A percentile compares a stretch with the other conserved stretches of the same genome.
phyloP scores from a whole-genome alignment of 2,888 invertebrate genomes.

The Pyrocoelia pectoralis region DNA sequence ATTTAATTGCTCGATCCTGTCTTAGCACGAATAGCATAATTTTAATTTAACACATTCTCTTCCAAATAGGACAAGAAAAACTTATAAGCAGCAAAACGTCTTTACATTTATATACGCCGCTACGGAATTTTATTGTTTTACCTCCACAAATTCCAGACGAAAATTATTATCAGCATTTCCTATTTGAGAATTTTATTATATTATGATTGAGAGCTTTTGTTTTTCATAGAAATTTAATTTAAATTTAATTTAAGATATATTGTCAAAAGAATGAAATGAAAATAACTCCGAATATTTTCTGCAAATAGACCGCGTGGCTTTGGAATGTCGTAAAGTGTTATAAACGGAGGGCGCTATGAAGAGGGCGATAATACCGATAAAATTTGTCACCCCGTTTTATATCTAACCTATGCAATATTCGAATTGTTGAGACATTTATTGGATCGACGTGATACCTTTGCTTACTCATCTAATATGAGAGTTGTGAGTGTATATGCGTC shows the following conservation, averaged over 20 bases:
- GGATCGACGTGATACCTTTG: slow-evolving; percentile 23
- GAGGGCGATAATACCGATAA: slow-evolving; percentile 37
- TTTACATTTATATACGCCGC: background rate
- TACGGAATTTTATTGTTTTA: slow-evolving; percentile 10
- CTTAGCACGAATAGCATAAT: background rate
- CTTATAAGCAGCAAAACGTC: background rate
- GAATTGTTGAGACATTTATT: slow-evolving; percentile 30
- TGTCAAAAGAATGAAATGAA: slow-evolving; percentile 11
- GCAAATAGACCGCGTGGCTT: slow-evolving; percentile 19
- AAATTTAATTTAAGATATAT: slow-evolving; percentile 9
- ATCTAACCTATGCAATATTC: slow-evolving; percentile 39
- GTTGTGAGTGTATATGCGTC: background rate
- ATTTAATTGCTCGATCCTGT: no score
- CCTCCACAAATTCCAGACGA: slow-evolving; percentile 5
- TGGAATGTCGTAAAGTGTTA: slow-evolving; percentile 33
- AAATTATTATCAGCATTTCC: slow-evolving; percentile 1
- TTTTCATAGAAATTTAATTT: slow-evolving; percentile 9
- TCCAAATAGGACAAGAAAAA: slow-evolving; percentile 11
- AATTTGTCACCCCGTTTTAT: slow-evolving; percentile 42
- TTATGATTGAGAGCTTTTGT: slow-evolving; percentile 1
- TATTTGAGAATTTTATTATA: slow-evolving; percentile 2
- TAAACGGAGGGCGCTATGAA: slow-evolving; percentile 30
- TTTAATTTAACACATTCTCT: slow-evolving; percentile 10
- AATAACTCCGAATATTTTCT: slow-evolving; percentile 7
- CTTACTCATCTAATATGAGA: background rate